Evolutionary conservation across 2,888 invertebrate species (phyloP).

Genomic region (Nymphalis c-album): DNA sequence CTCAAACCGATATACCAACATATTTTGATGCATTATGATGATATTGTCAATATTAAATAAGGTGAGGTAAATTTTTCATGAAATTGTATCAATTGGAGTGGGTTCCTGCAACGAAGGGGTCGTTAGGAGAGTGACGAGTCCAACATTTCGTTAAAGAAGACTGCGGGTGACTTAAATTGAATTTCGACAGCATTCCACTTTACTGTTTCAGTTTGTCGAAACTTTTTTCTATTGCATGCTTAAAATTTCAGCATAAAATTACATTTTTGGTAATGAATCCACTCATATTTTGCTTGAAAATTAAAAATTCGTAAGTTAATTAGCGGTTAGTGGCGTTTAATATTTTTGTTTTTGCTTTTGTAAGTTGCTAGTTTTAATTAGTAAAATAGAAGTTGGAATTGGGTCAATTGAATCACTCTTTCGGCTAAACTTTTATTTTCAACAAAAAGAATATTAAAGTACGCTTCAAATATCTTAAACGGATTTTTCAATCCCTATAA

Average conservation of each 20-base stretch:
- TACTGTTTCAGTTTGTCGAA: constrained; percentile 24
- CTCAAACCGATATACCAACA: no score
- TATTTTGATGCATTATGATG: no score
- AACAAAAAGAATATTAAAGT: constrained; percentile 4
- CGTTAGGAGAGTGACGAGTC: constrained; percentile 32
- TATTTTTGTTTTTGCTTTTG: constrained; percentile 4
- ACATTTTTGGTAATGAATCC: constrained; percentile 12
- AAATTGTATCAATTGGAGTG: constrained; percentile 13
- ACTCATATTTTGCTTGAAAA: constrained; percentile 2
- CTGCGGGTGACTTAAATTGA: constrained; percentile 25
- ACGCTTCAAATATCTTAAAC: constrained; percentile 8
- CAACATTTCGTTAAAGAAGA: constrained; percentile 29
- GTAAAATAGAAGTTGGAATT: constrained; percentile 8
- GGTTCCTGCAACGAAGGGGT: constrained; percentile 14
- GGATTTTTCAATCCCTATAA: constrained; percentile 23
- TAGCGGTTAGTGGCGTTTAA: constrained; percentile 11
- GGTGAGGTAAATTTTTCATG: background rate
- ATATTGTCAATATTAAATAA: constrained; percentile 1
- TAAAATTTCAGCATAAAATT: constrained; percentile 11
- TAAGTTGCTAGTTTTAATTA: constrained; percentile 11
- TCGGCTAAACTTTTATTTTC: background rate
- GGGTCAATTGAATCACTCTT: constrained; percentile 6
- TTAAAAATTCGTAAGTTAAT: constrained; percentile 5
- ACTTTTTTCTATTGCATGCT: constrained; percentile 28
- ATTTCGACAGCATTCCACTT: constrained; percentile 22